These are phyloP conservation scores for Melanotaenia duboulayi DNA, from an alignment of 2,113 vertebrate species.

Conservation along the genomic window DNA sequence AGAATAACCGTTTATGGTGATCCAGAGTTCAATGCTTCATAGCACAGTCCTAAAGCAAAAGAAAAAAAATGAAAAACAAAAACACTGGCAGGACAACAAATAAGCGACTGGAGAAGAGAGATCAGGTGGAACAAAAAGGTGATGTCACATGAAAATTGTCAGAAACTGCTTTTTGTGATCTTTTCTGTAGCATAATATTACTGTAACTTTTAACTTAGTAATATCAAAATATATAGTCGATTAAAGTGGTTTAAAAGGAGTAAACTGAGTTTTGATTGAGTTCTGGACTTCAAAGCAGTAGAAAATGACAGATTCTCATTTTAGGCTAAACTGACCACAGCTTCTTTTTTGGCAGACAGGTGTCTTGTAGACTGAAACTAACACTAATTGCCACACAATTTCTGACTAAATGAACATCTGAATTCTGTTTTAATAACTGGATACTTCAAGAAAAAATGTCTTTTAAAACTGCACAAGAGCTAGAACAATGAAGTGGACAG, in stretches of 20 bases:
- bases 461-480: not conserved
- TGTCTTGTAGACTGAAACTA: not conserved
- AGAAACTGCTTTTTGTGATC: not conserved
- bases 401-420: not conserved
- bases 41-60: too few species aligned
- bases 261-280: not conserved
- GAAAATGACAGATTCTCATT: not conserved
- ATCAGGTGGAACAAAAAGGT: too few species aligned
- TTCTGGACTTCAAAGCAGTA: constrained; percentile 1
- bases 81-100: too few species aligned
- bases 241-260: not conserved
- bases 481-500: too few species aligned
- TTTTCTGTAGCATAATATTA: not conserved
- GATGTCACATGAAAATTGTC: not conserved
- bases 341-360: not conserved
- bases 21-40: not conserved
- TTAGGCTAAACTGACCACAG: not conserved
- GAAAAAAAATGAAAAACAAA: too few species aligned
- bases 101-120: too few species aligned
- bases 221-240: too few species aligned
- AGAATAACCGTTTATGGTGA: not conserved
- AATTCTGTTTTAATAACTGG: not conserved
- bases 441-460: not conserved
- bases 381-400: not conserved
- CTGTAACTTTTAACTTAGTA: too few species aligned